These are phyloP conservation scores for Onychomys leucogaster DNA, from an alignment of 2,797 vertebrate genomes.

Conservation along the genomic window DNA sequence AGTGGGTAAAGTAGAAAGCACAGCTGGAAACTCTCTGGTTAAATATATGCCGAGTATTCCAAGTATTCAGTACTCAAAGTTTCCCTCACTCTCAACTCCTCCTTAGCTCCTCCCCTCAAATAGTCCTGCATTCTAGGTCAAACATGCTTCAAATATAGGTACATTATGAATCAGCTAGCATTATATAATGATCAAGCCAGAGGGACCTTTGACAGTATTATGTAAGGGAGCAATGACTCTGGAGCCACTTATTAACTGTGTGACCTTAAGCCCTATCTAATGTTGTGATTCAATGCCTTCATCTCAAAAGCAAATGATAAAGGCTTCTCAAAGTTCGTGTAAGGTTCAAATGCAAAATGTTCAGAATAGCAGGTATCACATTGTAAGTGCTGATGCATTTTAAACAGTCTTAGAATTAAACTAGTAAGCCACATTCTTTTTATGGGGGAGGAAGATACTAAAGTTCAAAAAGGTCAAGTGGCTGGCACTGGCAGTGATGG, in stretches of 20 bases:
- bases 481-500: neutral
- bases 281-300: constrained; percentile 31
- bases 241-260: constrained; percentile 20
- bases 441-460: neutral
- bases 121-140: constrained; percentile 58
- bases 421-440: constrained; percentile 29
- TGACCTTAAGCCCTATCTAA: neutral
- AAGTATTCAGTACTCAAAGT: neutral
- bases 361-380: neutral
- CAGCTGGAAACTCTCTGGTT: neutral
- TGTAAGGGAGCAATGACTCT: neutral
- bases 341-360: constrained; percentile 31
- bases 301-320: constrained; percentile 45
- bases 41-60: neutral
- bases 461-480: neutral
- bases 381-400: neutral
- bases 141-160: constrained; percentile 65
- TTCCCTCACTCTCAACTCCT: neutral
- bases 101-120: neutral
- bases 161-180: constrained; percentile 57
- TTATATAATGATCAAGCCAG: constrained; percentile 63
- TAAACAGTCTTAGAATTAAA: neutral
- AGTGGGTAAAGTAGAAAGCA: constrained; percentile 3
- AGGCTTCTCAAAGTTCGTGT: neutral
- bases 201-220: constrained; percentile 44